Conservation (phyloP, 2,113 vertebrate species). For the Planiliza haematocheilus region DNA sequence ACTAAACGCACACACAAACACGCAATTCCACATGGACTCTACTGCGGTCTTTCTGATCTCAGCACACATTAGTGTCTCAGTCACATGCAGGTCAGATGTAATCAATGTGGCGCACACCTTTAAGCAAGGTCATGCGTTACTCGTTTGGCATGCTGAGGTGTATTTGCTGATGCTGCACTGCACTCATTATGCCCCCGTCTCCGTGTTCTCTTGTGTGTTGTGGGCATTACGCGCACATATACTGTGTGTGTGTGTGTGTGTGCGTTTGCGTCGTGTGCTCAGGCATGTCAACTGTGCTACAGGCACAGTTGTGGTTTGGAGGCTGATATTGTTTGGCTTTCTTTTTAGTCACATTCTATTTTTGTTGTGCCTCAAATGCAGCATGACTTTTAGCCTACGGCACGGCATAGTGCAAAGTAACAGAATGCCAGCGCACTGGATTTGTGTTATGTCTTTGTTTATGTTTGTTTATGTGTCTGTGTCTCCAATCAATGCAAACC, state of each 20-base stretch:
- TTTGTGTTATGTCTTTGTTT: constrained; percentile 53
- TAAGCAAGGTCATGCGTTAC: constrained; percentile 56
- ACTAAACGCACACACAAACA: not conserved
- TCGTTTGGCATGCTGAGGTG: constrained; percentile 35
- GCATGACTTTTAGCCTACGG: constrained; percentile 60
- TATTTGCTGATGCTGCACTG: constrained; percentile 31
- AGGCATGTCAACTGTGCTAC: constrained; percentile 58
- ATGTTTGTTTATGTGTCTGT: constrained; percentile 48
- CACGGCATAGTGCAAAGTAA: constrained; percentile 47
- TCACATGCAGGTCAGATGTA: constrained; percentile 57
- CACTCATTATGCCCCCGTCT: not conserved
- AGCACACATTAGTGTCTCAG: constrained; percentile 27
- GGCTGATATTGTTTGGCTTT: constrained; percentile 68
- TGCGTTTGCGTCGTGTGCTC: constrained; percentile 3
- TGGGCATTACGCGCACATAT: not conserved
- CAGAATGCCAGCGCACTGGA: constrained; percentile 32
- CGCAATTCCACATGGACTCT: not conserved
- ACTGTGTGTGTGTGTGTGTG: constrained; percentile 1
- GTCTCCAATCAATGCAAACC: constrained; percentile 53
- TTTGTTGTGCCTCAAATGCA: constrained; percentile 68
- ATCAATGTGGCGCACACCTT: constrained; percentile 46
- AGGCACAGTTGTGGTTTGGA: constrained; percentile 60
- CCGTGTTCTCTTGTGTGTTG: constrained; percentile 1
- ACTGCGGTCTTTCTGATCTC: constrained; percentile 21
- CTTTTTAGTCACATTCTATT: constrained; percentile 73